These are phyloP conservation scores for Heliocidaris erythrogramma DNA, from an alignment of 35 echinoderm and acorn worm genomes.

Conservation along the genomic window DNA sequence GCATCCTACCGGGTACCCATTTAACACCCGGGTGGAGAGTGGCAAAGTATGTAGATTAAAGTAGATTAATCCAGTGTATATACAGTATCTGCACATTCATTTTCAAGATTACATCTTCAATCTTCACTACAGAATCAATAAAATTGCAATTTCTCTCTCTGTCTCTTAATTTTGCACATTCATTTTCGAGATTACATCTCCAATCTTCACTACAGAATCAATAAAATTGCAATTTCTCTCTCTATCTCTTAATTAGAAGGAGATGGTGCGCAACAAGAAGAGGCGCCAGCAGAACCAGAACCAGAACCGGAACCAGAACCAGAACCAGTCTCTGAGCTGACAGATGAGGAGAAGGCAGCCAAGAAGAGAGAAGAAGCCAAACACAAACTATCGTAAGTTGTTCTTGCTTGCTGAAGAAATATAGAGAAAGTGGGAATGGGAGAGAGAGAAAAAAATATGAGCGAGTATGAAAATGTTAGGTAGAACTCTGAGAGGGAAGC, in stretches of 20 bases:
- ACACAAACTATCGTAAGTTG: conserved; percentile 43
- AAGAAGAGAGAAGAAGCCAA: conserved; percentile 57
- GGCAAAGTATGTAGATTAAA: too few relatives aligned
- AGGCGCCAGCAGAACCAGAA: background rate
- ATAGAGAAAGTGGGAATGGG: background rate
- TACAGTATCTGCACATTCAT: too few relatives aligned
- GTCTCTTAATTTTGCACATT: too few relatives aligned
- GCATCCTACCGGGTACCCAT: too few relatives aligned
- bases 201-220: too few relatives aligned
- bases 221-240: background rate
- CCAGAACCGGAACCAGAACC: conserved; percentile 17
- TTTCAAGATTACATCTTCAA: too few relatives aligned
- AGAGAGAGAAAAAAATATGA: background rate
- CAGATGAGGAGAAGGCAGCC: conserved; percentile 51
- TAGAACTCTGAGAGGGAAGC: too few relatives aligned
- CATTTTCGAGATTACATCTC: too few relatives aligned
- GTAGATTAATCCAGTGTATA: too few relatives aligned
- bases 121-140: too few relatives aligned
- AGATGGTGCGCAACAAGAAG: conserved; percentile 6
- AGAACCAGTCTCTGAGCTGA: conserved; percentile 37
- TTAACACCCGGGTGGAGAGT: too few relatives aligned
- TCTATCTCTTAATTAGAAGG: conserved; percentile 1
- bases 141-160: too few relatives aligned
- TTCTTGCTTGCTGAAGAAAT: background rate
- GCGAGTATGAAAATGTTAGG: background rate